Percentiles rank a stretch among this genome's conserved stretches.
These are phyloP conservation scores for Sitobion miscanthi DNA, from an alignment of 1,140 invertebrate genomes.

Conservation along the genomic window DNA sequence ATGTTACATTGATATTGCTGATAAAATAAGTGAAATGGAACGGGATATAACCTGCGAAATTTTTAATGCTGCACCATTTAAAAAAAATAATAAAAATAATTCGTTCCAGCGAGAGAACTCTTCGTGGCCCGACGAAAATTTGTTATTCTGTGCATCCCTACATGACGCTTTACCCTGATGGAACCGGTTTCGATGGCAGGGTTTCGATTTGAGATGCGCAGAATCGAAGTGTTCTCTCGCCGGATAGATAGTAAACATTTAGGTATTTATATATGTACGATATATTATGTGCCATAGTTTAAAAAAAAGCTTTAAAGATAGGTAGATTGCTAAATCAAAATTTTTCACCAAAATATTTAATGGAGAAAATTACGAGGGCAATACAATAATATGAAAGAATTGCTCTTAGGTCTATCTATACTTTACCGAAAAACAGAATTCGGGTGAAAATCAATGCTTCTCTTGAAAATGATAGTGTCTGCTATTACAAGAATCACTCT, in stretches of 20 bases:
- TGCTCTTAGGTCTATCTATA: background rate
- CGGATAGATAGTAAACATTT: too few species aligned
- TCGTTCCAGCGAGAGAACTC: background rate
- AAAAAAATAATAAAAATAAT: background rate
- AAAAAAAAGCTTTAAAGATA: background rate
- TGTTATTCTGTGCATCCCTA: too few species aligned
- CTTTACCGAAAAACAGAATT: background rate
- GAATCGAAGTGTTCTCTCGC: too few species aligned
- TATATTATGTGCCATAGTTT: background rate
- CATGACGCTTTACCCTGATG: too few species aligned
- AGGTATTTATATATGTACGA: background rate
- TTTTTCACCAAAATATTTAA: background rate
- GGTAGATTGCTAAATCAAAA: background rate
- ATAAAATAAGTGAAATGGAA: background rate
- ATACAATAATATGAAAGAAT: too few species aligned
- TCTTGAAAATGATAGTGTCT: background rate
- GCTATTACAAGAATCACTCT: background rate
- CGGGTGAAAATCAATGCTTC: background rate
- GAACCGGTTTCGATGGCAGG: too few species aligned
- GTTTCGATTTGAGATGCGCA: too few species aligned
- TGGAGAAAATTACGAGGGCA: background rate
- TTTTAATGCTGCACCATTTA: background rate
- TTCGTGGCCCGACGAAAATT: too few species aligned
- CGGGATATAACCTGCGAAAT: background rate
- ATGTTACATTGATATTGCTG: too few species aligned